Conservation (phyloP, 1,140 invertebrate species). For the Drosophila repletoides region DNA sequence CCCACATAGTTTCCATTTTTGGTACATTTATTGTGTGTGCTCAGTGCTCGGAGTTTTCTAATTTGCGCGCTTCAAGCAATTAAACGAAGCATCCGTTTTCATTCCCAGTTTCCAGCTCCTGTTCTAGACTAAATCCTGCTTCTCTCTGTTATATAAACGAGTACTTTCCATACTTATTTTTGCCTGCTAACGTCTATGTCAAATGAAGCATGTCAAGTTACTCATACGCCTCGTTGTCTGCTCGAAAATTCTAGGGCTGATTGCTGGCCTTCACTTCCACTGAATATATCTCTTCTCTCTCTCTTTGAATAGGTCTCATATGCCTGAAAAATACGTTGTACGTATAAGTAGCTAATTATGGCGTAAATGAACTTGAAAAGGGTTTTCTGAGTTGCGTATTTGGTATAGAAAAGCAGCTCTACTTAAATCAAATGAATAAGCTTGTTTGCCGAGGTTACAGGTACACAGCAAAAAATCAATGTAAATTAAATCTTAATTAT, state of each 20-base stretch:
- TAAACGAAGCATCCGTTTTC: conserved; percentile 52
- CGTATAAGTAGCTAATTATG: conserved; percentile 3
- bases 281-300: not conserved
- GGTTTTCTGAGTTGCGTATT: not conserved
- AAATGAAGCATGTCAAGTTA: conserved; percentile 64
- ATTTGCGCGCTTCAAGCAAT: conserved; percentile 58
- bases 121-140: not conserved
- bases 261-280: not conserved
- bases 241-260: conserved; percentile 1
- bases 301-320: not conserved
- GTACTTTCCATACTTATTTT: not conserved
- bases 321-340: not conserved
- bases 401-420: not conserved
- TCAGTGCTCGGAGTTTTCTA: conserved; percentile 54
- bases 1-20: conserved; percentile 27
- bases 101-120: not conserved
- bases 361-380: not conserved
- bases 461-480: too few relatives aligned
- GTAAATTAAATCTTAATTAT: too few relatives aligned
- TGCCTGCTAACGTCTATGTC: not conserved
- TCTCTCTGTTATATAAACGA: too few relatives aligned
- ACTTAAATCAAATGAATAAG: not conserved
- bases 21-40: conserved; percentile 25
- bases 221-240: conserved; percentile 43
- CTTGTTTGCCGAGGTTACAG: conserved; percentile 5